These are phyloP conservation scores for Caenorhabditis tropicalis DNA, from an alignment of 1,140 invertebrate species.

Conservation along the genomic window DNA sequence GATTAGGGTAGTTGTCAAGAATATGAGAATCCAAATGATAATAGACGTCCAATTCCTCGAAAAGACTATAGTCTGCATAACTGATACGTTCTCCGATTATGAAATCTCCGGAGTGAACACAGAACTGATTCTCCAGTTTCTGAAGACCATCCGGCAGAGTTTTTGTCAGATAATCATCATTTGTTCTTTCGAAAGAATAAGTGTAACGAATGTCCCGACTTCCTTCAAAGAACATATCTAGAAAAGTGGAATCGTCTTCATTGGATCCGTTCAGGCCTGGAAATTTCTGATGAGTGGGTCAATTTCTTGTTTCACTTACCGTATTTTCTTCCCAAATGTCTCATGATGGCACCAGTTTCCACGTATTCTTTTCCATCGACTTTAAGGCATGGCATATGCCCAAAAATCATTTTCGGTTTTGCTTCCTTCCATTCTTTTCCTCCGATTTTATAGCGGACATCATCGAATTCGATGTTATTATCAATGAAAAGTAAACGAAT, in stretches of 20 bases:
- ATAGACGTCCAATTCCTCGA: constrained; percentile 68
- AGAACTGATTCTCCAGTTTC: no score
- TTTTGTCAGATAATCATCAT: no score
- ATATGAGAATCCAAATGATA: constrained; percentile 61
- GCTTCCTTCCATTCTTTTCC: constrained; percentile 73
- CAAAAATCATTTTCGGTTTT: constrained; percentile 74
- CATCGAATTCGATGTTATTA: constrained; percentile 79
- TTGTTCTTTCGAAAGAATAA: not conserved
- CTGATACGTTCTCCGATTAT: constrained; percentile 56
- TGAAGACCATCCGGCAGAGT: no score
- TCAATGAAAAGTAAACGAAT: constrained; percentile 80
- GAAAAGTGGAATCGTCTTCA: not conserved
- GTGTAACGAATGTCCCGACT: not conserved
- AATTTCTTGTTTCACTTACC: not conserved
- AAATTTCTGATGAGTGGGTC: no score
- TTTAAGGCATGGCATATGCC: constrained; percentile 67
- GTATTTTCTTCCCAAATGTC: not conserved
- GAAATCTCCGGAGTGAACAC: no score
- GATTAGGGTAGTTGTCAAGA: constrained; percentile 65
- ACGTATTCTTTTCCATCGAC: constrained; percentile 57
- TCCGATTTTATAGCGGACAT: constrained; percentile 75
- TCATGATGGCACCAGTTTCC: not conserved
- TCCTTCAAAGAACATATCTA: not conserved
- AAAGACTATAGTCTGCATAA: constrained; percentile 71
- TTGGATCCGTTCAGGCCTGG: not conserved